Conservation (phyloP, 2,113 vertebrate genomes). For the Clupea harengus region DNA sequence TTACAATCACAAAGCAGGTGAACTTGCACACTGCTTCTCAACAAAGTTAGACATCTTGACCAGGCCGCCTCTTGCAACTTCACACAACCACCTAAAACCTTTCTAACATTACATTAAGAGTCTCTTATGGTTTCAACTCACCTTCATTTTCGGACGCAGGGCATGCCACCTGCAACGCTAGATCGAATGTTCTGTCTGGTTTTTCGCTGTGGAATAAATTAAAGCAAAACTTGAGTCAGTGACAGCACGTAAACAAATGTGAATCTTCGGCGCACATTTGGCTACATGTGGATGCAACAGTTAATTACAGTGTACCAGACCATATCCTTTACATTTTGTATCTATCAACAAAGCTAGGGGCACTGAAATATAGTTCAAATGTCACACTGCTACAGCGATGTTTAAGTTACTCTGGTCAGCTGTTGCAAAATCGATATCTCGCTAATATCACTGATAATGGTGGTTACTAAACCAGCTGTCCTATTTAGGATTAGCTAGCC, state of each 20-base stretch:
- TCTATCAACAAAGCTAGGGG: neutral
- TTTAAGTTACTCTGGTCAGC: neutral
- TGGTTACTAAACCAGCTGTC: neutral
- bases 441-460: neutral
- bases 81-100: no score
- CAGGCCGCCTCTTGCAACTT: no score
- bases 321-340: neutral
- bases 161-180: conserved; percentile 89
- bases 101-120: no score
- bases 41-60: no score
- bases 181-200: conserved; percentile 92
- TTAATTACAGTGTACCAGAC: no score
- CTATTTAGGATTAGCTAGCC: neutral
- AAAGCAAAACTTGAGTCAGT: neutral
- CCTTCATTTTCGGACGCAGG: conserved; percentile 87
- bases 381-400: neutral
- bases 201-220: conserved; percentile 82
- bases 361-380: neutral
- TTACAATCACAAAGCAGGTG: no score
- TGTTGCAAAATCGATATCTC: neutral
- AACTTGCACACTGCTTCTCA: no score
- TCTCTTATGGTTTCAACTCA: conserved; percentile 56
- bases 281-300: neutral
- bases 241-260: neutral
- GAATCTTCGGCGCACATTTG: neutral